These are phyloP conservation scores for Cepaea nemoralis DNA, from an alignment of 1,140 invertebrate species.

Conservation along the genomic window DNA sequence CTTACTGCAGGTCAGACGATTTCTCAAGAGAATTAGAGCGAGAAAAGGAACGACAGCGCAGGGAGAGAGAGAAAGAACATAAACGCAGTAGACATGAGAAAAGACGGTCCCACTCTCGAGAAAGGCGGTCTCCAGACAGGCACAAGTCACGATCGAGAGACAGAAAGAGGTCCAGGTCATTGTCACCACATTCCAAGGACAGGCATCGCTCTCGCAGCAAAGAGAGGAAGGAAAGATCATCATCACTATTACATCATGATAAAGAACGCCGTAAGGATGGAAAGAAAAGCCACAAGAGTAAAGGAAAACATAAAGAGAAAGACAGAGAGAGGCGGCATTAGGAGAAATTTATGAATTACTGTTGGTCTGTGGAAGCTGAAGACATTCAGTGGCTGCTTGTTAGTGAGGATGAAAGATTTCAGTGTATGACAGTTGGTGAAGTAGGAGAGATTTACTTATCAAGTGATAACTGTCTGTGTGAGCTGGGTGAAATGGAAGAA, in stretches of 20 bases:
- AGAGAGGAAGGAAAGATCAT: constrained; percentile 38
- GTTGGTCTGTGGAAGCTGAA: too few relatives aligned
- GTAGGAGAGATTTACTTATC: too few relatives aligned
- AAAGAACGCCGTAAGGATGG: constrained; percentile 21
- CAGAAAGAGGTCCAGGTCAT: constrained; percentile 17
- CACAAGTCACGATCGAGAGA: constrained; percentile 15
- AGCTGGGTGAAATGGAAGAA: too few relatives aligned
- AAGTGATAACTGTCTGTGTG: too few relatives aligned
- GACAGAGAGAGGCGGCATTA: too few relatives aligned
- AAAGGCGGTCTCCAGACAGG: not conserved
- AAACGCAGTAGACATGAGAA: constrained; percentile 31
- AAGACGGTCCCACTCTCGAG: constrained; percentile 2
- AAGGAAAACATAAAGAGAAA: constrained; percentile 27
- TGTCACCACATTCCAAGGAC: too few relatives aligned
- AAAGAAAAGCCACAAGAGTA: constrained; percentile 33
- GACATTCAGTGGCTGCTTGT: too few relatives aligned
- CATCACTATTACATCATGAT: not conserved
- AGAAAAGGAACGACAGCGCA: constrained; percentile 60
- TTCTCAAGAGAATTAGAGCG: constrained; percentile 61
- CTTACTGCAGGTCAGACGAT: constrained; percentile 42
- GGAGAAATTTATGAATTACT: too few relatives aligned
- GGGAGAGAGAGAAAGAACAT: constrained; percentile 49
- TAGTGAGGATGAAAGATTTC: too few relatives aligned
- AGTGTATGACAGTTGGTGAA: too few relatives aligned
- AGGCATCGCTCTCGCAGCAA: constrained; percentile 42